phyloP scores from a whole-genome alignment of 2,113 vertebrate genomes.

The Heptranchias perlo region DNA sequence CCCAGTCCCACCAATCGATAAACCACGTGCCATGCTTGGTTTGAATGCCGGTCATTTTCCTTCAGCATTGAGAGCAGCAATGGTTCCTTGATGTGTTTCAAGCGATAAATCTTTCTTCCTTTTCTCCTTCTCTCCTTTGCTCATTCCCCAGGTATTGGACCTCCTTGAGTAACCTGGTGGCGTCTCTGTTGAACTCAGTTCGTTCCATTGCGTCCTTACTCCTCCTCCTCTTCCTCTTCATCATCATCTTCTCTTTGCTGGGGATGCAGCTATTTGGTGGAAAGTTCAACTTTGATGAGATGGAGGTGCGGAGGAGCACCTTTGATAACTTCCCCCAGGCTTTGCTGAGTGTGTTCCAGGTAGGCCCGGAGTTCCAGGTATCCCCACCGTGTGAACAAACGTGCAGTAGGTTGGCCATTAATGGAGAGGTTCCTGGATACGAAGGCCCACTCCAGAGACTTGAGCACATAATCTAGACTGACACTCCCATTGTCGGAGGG shows the following conservation, averaged over 20 bases:
- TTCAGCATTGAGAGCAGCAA: background rate
- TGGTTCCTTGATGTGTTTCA: background rate
- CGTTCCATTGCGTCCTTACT: slow-evolving; percentile 92
- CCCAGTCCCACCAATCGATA: background rate
- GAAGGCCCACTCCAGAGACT: background rate
- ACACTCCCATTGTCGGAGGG: no score
- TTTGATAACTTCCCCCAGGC: slow-evolving; percentile 96
- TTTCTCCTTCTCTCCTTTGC: background rate
- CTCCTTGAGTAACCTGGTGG: slow-evolving; percentile 86
- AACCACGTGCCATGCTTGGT: background rate
- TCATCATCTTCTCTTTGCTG: slow-evolving; percentile 86
- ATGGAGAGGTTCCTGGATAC: background rate
- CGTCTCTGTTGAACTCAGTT: slow-evolving; percentile 88
- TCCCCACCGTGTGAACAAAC: background rate
- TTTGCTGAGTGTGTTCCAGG: slow-evolving; percentile 97
- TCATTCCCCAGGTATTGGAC: slow-evolving; percentile 76
- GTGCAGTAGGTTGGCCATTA: background rate
- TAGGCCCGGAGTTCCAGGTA: slow-evolving; percentile 43
- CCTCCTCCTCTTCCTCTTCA: slow-evolving; percentile 93
- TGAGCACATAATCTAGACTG: background rate
- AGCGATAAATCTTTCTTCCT: background rate
- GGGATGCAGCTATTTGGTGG: slow-evolving; percentile 98
- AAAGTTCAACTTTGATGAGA: slow-evolving; percentile 82
- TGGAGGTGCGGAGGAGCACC: slow-evolving; percentile 74
- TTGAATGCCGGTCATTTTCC: background rate